A percentile compares a stretch with the other conserved stretches of the same genome.
Evolutionary conservation across 2,888 invertebrate species (phyloP).

Genomic region (Tillus elongatus): DNA sequence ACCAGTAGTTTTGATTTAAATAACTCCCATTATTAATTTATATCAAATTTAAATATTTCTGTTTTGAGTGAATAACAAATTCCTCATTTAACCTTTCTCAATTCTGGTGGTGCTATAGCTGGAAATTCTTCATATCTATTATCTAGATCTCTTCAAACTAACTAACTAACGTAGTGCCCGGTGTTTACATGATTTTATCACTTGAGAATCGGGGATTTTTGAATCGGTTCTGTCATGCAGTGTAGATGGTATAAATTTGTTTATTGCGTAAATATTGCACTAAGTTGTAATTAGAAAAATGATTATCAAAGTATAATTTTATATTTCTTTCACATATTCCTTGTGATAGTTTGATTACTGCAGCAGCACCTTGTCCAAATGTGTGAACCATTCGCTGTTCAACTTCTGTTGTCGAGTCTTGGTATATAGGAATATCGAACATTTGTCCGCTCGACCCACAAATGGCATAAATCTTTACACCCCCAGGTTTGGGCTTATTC

Average conservation of each 20-base stretch:
- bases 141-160: too few species aligned
- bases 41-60: too few species aligned
- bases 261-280: conserved; percentile 2
- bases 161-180: too few species aligned
- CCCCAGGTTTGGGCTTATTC: conserved; percentile 22
- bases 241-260: conserved; percentile 1
- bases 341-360: conserved; percentile 18
- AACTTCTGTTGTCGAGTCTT: conserved; percentile 24
- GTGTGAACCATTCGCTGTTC: too few species aligned
- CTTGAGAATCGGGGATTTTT: too few species aligned
- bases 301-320: conserved; percentile 18
- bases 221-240: too few species aligned
- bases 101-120: too few species aligned
- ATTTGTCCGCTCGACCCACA: conserved; percentile 25
- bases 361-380: conserved; percentile 18
- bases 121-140: too few species aligned
- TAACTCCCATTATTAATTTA: too few species aligned
- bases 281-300: conserved; percentile 13
- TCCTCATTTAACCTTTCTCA: too few species aligned
- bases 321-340: conserved; percentile 11
- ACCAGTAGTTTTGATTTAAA: too few species aligned
- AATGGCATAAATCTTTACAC: conserved; percentile 25
- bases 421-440: conserved; percentile 30
- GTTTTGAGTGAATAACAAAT: too few species aligned
- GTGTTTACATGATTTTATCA: background rate